Evolutionary conservation across 2,113 vertebrate species (phyloP).

Genomic region (Catharus fuscescens): DNA sequence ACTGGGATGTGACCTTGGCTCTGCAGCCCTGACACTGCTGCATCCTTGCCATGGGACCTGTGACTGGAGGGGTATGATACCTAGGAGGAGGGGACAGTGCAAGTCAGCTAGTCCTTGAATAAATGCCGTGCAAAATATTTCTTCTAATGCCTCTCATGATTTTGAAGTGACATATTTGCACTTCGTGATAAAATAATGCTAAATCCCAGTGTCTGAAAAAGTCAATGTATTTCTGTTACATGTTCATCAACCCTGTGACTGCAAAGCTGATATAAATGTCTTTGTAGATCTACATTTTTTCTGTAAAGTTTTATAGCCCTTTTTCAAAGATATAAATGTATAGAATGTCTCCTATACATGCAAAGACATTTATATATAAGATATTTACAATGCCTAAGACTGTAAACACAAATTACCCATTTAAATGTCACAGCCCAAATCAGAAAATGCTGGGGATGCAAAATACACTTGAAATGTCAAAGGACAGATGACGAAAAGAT

Average conservation of each 20-base stretch:
- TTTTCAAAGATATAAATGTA: background rate
- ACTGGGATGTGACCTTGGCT: background rate
- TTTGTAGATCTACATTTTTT: background rate
- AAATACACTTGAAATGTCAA: conserved; percentile 28
- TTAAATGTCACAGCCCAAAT: conserved; percentile 34
- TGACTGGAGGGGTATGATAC: background rate
- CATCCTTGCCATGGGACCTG: background rate
- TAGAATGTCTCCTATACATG: background rate
- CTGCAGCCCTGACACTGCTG: background rate
- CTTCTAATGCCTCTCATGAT: background rate
- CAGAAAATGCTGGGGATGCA: background rate
- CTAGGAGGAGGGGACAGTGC: background rate
- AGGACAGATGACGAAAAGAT: conserved; percentile 23
- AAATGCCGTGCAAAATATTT: conserved; percentile 14
- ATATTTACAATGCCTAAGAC: background rate
- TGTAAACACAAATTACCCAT: background rate
- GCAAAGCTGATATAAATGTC: background rate
- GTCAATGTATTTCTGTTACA: background rate
- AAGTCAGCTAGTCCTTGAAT: background rate
- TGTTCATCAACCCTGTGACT: background rate
- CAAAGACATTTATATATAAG: background rate
- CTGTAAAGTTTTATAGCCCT: background rate
- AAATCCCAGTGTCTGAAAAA: background rate
- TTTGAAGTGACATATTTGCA: background rate
- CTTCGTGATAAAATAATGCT: background rate